Base-by-base conservation (phyloP, 2,113 vertebrate genomes). In the Ariopsis seemanni region DNA sequence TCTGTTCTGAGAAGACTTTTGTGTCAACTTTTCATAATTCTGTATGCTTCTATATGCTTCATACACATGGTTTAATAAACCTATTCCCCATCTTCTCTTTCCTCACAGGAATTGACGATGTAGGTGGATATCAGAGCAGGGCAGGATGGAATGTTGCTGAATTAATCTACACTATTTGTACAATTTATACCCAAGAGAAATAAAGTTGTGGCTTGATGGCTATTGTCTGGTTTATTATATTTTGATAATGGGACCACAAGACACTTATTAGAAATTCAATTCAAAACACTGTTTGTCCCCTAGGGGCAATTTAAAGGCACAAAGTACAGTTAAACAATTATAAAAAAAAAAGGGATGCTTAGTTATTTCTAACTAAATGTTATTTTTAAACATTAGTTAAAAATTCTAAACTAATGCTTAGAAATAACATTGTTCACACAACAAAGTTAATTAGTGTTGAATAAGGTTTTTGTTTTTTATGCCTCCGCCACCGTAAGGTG, bases 161-260 rank as follows among this genome's bases (percentile, higher is more conserved):
- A 96, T 93, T 93, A 91, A 93, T 94, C 92, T 93, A 92, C 94
- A 91, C 91, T 94, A 95, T 95, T 99, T 99, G 97, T 99, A 99
- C 97, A 97, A 96, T 99, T 99, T 99, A 97, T 99, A 99, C 97
- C 94, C 93, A 91, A 87, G 93, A 94, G 93, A 96, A 98, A 98
- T 98, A 99, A 97, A 97, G 94, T 95, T 96, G 96, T 97, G 97
- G 95, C 95, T 97, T 98, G 96, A 96, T 95, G 93, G 94, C 95
- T 95, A 25, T 79, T 1, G 80, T 82, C 52, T 77, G 63, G 50
- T 75, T 86, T 77, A n/a, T 52, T 81, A 71, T 62, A 42, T 42
- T 42, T 50, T 18, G 30, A 10, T 11, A 18, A 50, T 81, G 30
- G 25, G 52, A 50, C 3, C 50, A 27, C 60, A 0, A 14, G 8